Evolutionary conservation across 2,797 vertebrate species (phyloP), one percentile per base, ranked within the genome.

Genomic region (Enteromius treurensis): DNA sequence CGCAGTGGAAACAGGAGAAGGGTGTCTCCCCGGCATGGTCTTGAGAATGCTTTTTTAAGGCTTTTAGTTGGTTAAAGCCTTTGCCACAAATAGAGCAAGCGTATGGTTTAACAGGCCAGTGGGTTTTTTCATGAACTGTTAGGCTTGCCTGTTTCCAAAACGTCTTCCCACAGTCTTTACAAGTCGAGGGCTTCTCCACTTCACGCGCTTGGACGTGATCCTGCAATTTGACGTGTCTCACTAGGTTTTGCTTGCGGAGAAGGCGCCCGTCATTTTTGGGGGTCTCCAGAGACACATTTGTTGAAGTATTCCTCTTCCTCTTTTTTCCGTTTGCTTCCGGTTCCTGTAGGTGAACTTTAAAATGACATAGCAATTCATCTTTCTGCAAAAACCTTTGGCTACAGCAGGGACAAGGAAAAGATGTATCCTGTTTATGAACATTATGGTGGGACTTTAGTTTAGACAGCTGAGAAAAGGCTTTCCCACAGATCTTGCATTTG

Each of bases 81-180:
- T 89, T 85, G 14, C 88, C 87, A 81, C 89, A 91, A 37, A 89
- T 64, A 3, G 86, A 87, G 71, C 89, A 91, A 5, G 87, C 87
- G 37, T 89, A 90, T 2, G 90, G 90, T 77, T 91, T 88, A 34
- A 89, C 81, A 37, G 88, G 86, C 89, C 89, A 89, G 82, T 90
- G 88, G 13, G 47, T 87, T 85, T 77, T 87, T 62, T 89, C 86
- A 69, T 91, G 90, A 45, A 47, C 80, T 17, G 32, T 67, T 1
- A 88, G 78, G 73, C 67, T 76, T 68, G 80, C 85, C 11, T 42
- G 21, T 9, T 82, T 88, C 60, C 34, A 17, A 70, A 90, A 90
- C n/a, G 14, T 76, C 40, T 85, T 85, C n/a, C 80, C 84, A 79
- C 87, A 90, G 17, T 83, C 78, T 77, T 81, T 81, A 73, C 87